phyloP scores from a whole-genome alignment of 2,888 invertebrate genomes.

The Scaptomyza cyrtandrae region DNA sequence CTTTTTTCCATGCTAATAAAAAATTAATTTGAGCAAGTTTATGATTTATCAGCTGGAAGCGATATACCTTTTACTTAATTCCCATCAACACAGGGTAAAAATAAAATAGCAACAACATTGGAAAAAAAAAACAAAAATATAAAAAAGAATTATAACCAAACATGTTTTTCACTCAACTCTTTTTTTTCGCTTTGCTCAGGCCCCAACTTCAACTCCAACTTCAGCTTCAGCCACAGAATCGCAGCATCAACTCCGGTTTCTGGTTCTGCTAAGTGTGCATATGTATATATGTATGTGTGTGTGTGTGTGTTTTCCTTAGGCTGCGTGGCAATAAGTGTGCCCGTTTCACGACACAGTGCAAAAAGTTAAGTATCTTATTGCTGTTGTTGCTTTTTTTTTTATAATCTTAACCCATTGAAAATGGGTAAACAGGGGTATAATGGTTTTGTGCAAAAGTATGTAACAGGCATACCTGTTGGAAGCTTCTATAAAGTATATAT shows the following conservation, averaged over 20 bases:
- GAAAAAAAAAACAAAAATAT: constrained; percentile 50
- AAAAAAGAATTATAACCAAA: constrained; percentile 78
- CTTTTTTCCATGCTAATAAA: background rate
- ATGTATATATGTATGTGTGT: constrained; percentile 7
- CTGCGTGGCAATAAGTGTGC: constrained; percentile 77
- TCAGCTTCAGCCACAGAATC: constrained; percentile 42
- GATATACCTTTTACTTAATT: background rate
- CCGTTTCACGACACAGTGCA: constrained; percentile 63
- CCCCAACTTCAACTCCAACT: constrained; percentile 13
- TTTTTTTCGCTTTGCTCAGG: constrained; percentile 26
- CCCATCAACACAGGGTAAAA: constrained; percentile 34
- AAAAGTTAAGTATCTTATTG: constrained; percentile 68
- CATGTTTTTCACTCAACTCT: constrained; percentile 74
- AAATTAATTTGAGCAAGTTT: background rate
- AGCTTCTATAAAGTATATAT: too few species aligned
- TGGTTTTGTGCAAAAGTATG: too few species aligned
- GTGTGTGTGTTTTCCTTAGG: constrained; percentile 26
- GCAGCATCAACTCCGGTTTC: constrained; percentile 71
- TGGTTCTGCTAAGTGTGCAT: constrained; percentile 28
- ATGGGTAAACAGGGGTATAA: too few species aligned
- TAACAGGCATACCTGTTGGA: too few species aligned
- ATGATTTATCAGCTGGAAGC: background rate
- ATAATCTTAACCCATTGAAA: background rate
- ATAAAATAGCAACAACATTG: constrained; percentile 1
- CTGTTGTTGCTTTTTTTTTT: constrained; percentile 44